A percentile compares a stretch with the other conserved stretches of the same genome.
These are phyloP conservation scores for Craterocephalus amniculus DNA, from an alignment of 2,797 vertebrate genomes.

Conservation along the genomic window DNA sequence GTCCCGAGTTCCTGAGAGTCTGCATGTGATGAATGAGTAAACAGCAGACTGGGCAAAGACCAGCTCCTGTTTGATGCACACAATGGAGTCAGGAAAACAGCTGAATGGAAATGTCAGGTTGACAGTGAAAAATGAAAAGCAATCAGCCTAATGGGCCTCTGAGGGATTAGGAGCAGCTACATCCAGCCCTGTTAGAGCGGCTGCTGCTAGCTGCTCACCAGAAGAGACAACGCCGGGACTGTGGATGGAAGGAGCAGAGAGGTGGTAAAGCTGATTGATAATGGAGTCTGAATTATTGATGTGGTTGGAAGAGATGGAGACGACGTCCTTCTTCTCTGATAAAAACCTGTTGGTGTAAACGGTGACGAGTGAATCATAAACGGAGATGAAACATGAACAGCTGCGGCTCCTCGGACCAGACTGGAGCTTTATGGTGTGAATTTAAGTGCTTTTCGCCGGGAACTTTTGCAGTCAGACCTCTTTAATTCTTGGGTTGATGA, in stretches of 20 bases:
- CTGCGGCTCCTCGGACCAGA: conserved; percentile 30
- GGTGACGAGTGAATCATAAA: conserved; percentile 52
- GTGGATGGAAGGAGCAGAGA: conserved; percentile 56
- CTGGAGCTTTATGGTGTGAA: conserved; percentile 30
- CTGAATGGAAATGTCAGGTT: conserved; percentile 40
- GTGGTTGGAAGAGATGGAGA: conserved; percentile 52
- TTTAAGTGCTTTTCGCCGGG: too few species aligned
- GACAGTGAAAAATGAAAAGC: conserved; percentile 58
- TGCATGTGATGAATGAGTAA: conserved; percentile 36
- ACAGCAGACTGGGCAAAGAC: conserved; percentile 25
- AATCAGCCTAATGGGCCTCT: conserved; percentile 54
- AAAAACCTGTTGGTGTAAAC: conserved; percentile 58
- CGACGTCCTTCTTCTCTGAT: conserved; percentile 24
- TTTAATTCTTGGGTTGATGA: too few species aligned
- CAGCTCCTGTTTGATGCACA: background rate
- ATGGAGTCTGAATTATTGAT: conserved; percentile 79
- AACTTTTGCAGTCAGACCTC: too few species aligned
- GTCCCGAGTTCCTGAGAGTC: conserved; percentile 9
- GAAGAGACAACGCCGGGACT: conserved; percentile 9
- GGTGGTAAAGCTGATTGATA: conserved; percentile 54
- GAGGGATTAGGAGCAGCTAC: conserved; percentile 21
- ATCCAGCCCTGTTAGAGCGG: conserved; percentile 2
- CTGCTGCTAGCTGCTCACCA: conserved; percentile 15
- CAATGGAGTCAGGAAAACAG: conserved; percentile 12
- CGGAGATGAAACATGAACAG: conserved; percentile 34